These are phyloP conservation scores for Slavum lentiscoides DNA, from an alignment of 2,888 invertebrate genomes.

Conservation along the genomic window DNA sequence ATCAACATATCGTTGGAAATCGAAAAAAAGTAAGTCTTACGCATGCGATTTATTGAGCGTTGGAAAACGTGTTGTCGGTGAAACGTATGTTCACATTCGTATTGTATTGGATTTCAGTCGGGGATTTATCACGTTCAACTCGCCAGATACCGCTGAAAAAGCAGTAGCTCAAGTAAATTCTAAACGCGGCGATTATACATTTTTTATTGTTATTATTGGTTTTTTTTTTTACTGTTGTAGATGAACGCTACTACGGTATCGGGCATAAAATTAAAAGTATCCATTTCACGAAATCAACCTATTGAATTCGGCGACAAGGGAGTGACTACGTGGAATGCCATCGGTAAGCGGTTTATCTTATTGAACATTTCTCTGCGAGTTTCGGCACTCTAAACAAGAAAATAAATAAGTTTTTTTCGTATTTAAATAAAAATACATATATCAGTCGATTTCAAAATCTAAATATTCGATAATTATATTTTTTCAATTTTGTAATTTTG, in stretches of 20 bases:
- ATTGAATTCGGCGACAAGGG: slow-evolving; percentile 74
- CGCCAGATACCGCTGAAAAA: slow-evolving; percentile 80
- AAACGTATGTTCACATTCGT: neutral
- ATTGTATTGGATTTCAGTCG: slow-evolving; percentile 64
- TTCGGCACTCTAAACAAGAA: too few species aligned
- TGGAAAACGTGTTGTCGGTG: neutral
- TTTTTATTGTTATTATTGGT: neutral
- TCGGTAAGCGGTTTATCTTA: slow-evolving; percentile 61
- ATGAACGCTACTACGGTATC: slow-evolving; percentile 76
- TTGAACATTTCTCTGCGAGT: too few species aligned
- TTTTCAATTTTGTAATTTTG: too few species aligned
- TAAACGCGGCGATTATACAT: neutral
- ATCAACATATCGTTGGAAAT: slow-evolving; percentile 82
- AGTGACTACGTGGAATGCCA: slow-evolving; percentile 79
- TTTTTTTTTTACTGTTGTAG: slow-evolving; percentile 58
- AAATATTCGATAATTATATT: too few species aligned
- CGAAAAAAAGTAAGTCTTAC: slow-evolving; percentile 72
- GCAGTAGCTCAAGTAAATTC: slow-evolving; percentile 71
- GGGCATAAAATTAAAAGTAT: slow-evolving; percentile 77
- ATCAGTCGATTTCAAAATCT: too few species aligned
- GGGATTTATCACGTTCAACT: slow-evolving; percentile 90
- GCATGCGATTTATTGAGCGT: neutral
- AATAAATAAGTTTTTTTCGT: too few species aligned
- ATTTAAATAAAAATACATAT: too few species aligned
- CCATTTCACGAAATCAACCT: slow-evolving; percentile 78